A percentile compares a stretch with the other conserved stretches of the same genome.
phyloP scores from a whole-genome alignment of 2,797 vertebrate genomes.

The Parotocinclus haroldoi region DNA sequence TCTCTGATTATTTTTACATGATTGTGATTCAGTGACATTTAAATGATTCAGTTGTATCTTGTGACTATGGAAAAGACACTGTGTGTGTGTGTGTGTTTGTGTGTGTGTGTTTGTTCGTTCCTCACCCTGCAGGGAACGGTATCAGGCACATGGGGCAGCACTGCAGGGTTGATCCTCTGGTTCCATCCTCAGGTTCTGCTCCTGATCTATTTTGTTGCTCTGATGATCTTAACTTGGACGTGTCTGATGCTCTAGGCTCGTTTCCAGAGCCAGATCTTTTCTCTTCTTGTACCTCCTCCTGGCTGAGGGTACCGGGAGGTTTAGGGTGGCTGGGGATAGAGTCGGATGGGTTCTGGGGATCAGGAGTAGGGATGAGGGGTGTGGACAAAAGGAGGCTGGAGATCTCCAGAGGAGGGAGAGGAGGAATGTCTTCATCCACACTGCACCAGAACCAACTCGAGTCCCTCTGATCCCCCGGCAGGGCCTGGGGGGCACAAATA shows the following conservation, averaged over 20 bases:
- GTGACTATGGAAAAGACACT: background rate
- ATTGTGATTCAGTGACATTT: too few relatives aligned
- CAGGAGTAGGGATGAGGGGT: background rate
- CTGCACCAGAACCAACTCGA: constrained; percentile 47
- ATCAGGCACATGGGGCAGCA: constrained; percentile 85
- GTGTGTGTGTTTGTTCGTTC: too few relatives aligned
- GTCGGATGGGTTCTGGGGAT: background rate
- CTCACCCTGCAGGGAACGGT: constrained; percentile 76
- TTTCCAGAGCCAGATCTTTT: background rate
- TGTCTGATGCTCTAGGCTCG: background rate
- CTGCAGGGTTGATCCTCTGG: constrained; percentile 47
- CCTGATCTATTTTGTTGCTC: background rate
- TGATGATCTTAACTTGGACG: background rate
- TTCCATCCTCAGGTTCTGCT: background rate
- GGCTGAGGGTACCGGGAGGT: background rate
- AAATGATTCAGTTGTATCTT: background rate
- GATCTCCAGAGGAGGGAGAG: constrained; percentile 26
- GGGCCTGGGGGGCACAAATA: background rate
- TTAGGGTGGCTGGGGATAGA: background rate
- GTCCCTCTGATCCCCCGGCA: background rate
- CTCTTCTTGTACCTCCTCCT: background rate
- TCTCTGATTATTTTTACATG: too few relatives aligned
- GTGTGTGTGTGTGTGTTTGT: too few relatives aligned
- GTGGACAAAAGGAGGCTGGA: constrained; percentile 2
- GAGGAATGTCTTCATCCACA: constrained; percentile 53